Conservation (phyloP, 2,797 vertebrate genomes). For the Eulemur coronatus region DNA sequence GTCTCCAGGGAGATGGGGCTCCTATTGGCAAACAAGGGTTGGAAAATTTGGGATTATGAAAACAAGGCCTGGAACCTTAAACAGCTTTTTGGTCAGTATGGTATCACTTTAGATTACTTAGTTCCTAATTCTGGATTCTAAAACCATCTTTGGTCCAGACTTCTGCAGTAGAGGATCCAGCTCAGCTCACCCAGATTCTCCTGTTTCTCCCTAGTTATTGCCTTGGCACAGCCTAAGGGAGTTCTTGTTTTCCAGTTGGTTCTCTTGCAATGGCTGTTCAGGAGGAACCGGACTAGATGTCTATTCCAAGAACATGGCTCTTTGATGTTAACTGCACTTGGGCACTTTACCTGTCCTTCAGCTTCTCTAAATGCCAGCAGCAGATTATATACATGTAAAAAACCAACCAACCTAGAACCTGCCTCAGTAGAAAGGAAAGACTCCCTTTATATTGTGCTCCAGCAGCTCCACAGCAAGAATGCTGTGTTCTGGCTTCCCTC, state of each 20-base stretch:
- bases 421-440: conserved; percentile 12
- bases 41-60: conserved; percentile 25
- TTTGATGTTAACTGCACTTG: conserved; percentile 38
- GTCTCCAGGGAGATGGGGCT: not conserved
- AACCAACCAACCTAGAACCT: not conserved
- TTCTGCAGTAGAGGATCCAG: not conserved
- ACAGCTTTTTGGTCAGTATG: conserved; percentile 26
- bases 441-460: conserved; percentile 23
- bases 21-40: not conserved
- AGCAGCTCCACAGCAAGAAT: not conserved
- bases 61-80: not conserved
- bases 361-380: conserved; percentile 4
- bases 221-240: conserved; percentile 1
- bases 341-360: conserved; percentile 7
- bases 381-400: not conserved
- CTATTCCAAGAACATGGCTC: not conserved
- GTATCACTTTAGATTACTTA: conserved; percentile 1
- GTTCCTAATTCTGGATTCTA: conserved; percentile 28
- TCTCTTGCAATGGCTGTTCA: not conserved
- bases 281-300: conserved; percentile 1
- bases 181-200: not conserved
- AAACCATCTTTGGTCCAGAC: conserved; percentile 1
- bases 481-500: conserved; percentile 16
- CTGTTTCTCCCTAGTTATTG: not conserved
- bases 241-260: conserved; percentile 23